Conservation (phyloP, 2,888 invertebrate species). For the Nephrotoma flavescens region DNA sequence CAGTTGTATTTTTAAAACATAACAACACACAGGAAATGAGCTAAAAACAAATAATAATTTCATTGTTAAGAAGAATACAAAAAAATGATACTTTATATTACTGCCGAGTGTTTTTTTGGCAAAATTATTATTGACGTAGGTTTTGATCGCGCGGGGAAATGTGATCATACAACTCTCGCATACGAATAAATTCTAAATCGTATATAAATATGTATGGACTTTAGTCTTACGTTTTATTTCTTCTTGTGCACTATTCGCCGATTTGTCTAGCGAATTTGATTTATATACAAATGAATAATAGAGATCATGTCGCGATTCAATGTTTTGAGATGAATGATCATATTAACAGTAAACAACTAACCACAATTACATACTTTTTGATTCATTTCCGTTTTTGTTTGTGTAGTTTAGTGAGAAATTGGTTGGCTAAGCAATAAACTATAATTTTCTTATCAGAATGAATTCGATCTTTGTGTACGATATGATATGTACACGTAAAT, state of each 20-base stretch:
- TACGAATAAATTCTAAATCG: too few species aligned
- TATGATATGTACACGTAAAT: not conserved
- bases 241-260: not conserved
- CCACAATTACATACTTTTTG: not conserved
- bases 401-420: not conserved
- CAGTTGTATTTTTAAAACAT: not conserved
- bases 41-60: not conserved
- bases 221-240: not conserved
- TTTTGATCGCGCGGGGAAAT: not conserved
- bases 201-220: not conserved
- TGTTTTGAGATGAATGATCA: not conserved
- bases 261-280: not conserved
- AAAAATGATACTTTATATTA: not conserved
- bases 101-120: not conserved
- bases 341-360: not conserved
- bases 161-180: not conserved
- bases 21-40: not conserved
- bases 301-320: not conserved
- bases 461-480: not conserved
- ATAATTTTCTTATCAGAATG: not conserved
- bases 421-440: not conserved
- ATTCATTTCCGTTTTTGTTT: not conserved
- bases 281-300: not conserved
- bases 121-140: not conserved
- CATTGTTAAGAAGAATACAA: not conserved